Base-by-base conservation (phyloP, 53 echinoderm and acorn worm genomes). In the Hippasteria phrygiana region DNA sequence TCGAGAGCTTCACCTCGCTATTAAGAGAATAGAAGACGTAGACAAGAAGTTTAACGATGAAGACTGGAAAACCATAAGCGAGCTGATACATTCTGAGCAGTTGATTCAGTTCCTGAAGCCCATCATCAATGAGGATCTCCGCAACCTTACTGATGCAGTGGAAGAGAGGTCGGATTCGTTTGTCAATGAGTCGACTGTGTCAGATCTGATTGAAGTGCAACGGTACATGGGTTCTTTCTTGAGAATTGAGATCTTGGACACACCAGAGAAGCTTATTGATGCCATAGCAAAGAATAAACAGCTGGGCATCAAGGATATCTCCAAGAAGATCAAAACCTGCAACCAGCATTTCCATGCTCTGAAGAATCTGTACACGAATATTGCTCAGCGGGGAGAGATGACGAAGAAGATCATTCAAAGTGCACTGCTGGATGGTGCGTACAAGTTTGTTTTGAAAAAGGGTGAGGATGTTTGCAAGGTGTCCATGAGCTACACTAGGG, bases 121-220 rank as follows among this genome's bases (percentile, higher is more conserved):
- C 17, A 54, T 90, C 43, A 71, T 90, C 29, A 64, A 90, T 74
- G 90, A 90, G 10, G 90, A 90, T 47, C 81, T 90, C 22, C 73
- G 90, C 28, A 90, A 90, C 36, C 90, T 90, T 32, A 90, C 81
- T 14, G 90, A 90, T 62, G 90, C 90, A 18, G 90, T 90, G 38
- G 90, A 90, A 55, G 90, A 90, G 42, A 71, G 83, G 45, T 90
- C 90, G n/a, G 90, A 84, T 80, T 81, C 80, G 13, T 81, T 80
- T 8, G 84, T 90, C 46, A 74, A 48, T 27, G 90, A 90, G 34
- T 90, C 90, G 4, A 90, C 90, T 17, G 90, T 90, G n/a, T 90
- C 90, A 41, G 84, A 90, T 54, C 83, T 90, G 27, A 90, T 90
- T 20, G 84, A 90, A 72, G 90, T 90, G 10, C 80, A 90, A 32